Evolutionary conservation across 2,797 vertebrate genomes (phyloP).

Genomic region (Sebastiscus tertius): DNA sequence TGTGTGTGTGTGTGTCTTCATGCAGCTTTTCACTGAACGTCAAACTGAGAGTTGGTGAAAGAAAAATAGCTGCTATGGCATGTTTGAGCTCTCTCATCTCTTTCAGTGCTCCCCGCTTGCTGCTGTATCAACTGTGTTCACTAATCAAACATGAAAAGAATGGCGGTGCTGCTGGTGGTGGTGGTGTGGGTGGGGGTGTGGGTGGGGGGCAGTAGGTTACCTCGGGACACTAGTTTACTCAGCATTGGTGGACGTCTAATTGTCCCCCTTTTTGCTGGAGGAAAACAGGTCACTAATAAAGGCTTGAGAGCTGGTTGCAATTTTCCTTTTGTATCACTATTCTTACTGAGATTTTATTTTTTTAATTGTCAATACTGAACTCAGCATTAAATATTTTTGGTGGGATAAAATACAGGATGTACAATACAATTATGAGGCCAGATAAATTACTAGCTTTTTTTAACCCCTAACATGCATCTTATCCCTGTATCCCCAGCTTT

Average conservation of each 20-base stretch:
- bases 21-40: constrained; percentile 21
- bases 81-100: constrained; percentile 44
- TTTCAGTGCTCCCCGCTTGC: not conserved
- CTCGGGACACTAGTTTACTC: constrained; percentile 24
- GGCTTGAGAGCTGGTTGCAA: not conserved
- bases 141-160: constrained; percentile 60
- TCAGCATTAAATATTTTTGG: not conserved
- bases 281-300: constrained; percentile 13
- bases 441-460: not conserved
- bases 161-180: not conserved
- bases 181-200: not conserved
- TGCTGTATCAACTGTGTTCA: constrained; percentile 44
- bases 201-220: constrained; percentile 6
- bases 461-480: not conserved
- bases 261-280: not conserved
- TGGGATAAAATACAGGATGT: not conserved
- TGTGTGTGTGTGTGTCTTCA: not conserved
- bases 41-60: constrained; percentile 18
- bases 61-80: constrained; percentile 35
- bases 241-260: constrained; percentile 14
- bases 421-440: not conserved
- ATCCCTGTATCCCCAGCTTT: not conserved
- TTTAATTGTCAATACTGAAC: not conserved
- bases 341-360: not conserved
- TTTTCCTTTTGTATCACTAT: not conserved